A percentile compares a stretch with the other conserved stretches of the same genome.
phyloP scores from a whole-genome alignment of 2,888 invertebrate species.

The Nesidiocoris tenuis region DNA sequence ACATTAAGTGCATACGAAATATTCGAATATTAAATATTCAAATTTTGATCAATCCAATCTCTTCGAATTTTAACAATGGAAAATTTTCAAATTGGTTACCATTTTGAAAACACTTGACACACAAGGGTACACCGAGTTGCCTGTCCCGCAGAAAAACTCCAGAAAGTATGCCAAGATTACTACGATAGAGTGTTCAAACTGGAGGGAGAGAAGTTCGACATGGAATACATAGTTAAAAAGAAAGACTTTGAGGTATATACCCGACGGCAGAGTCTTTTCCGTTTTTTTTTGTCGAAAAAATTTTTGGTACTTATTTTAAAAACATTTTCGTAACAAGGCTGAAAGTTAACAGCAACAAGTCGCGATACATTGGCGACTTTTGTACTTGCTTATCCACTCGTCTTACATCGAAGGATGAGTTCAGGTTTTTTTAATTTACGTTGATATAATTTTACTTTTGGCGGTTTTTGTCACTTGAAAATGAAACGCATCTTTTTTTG shows the following conservation, averaged over 20 bases:
- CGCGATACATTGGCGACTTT: constrained; percentile 37
- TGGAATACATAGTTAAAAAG: constrained; percentile 96
- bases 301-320: constrained; percentile 42
- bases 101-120: constrained; percentile 33
- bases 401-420: constrained; percentile 39
- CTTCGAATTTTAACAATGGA: too few relatives aligned
- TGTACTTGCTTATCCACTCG: constrained; percentile 38
- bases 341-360: constrained; percentile 41
- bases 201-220: constrained; percentile 96
- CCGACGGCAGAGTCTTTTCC: constrained; percentile 42
- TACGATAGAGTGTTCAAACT: constrained; percentile 82
- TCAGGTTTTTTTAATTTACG: constrained; percentile 5
- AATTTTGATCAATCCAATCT: too few relatives aligned
- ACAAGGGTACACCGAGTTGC: constrained; percentile 32
- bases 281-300: not conserved
- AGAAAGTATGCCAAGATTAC: constrained; percentile 77
- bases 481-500: constrained; percentile 42
- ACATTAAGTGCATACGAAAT: too few relatives aligned
- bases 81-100: too few relatives aligned
- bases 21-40: too few relatives aligned
- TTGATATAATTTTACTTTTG: constrained; percentile 18
- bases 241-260: constrained; percentile 90
- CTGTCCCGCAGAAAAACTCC: constrained; percentile 67
- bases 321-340: constrained; percentile 30
- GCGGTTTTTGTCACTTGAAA: constrained; percentile 6